phyloP scores from a whole-genome alignment of 2,797 vertebrate species.

The Anguilla pacifica region DNA sequence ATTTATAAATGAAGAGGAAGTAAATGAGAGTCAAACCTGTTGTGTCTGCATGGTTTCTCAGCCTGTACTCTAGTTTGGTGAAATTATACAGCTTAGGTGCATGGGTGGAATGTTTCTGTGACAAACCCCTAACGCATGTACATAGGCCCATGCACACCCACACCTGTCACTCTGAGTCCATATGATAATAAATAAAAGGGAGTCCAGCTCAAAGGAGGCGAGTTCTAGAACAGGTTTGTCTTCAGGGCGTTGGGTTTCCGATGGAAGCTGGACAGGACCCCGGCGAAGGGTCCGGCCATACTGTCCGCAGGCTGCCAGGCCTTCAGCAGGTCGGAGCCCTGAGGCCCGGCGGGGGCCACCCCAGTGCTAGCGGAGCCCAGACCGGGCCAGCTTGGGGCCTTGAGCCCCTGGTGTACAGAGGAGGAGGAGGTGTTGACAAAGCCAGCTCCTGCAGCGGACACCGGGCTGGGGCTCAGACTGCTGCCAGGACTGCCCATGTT shows the following conservation, averaged over 20 bases:
- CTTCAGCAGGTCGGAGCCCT: slow-evolving; percentile 87
- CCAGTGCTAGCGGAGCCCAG: slow-evolving; percentile 76
- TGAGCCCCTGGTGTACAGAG: slow-evolving; percentile 79
- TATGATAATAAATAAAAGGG: slow-evolving; percentile 43
- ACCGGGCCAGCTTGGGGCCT: slow-evolving; percentile 83
- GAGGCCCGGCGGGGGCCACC: slow-evolving; percentile 69
- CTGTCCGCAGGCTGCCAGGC: slow-evolving; percentile 93
- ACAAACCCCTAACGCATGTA: slow-evolving; percentile 26
- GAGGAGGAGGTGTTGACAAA: slow-evolving; percentile 77
- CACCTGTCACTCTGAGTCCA: slow-evolving; percentile 25
- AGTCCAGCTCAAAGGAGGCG: slow-evolving; percentile 42
- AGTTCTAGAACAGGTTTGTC: slow-evolving; percentile 89
- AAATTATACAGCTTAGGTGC: slow-evolving; percentile 14
- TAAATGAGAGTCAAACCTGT: neutral
- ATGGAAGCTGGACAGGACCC: slow-evolving; percentile 93
- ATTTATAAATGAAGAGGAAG: neutral
- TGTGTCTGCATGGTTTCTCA: slow-evolving; percentile 18
- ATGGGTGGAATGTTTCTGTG: slow-evolving; percentile 11
- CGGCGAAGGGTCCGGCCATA: slow-evolving; percentile 89
- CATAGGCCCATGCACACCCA: slow-evolving; percentile 23
- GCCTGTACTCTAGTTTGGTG: slow-evolving; percentile 4
- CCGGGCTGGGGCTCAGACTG: slow-evolving; percentile 88
- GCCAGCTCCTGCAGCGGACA: slow-evolving; percentile 62
- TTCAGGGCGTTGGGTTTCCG: slow-evolving; percentile 89
- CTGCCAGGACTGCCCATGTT: slow-evolving; percentile 80